These are phyloP conservation scores for Ibidorhyncha struthersii DNA, from an alignment of 2,113 vertebrate genomes.

Conservation along the genomic window DNA sequence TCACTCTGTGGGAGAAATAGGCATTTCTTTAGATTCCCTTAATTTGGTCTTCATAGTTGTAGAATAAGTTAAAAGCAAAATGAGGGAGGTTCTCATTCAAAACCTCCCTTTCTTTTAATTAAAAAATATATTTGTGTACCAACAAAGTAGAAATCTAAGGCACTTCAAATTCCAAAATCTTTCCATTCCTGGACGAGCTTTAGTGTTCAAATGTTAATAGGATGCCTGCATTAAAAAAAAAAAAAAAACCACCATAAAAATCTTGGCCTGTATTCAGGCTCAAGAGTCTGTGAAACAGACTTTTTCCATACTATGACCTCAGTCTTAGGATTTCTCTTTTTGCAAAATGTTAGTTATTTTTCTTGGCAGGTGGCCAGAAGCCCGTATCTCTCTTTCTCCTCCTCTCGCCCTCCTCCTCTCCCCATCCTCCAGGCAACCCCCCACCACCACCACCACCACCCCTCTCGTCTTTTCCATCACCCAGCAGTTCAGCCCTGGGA, in stretches of 20 bases:
- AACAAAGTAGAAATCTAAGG: conserved; percentile 42
- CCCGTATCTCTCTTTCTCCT: conserved; percentile 43
- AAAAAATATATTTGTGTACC: conserved; percentile 24
- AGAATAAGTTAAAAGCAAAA: conserved; percentile 43
- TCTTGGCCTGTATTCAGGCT: conserved; percentile 63
- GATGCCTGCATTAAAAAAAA: conserved; percentile 33
- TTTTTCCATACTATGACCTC: conserved; percentile 79
- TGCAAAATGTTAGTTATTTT: conserved; percentile 75
- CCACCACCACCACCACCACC: neutral
- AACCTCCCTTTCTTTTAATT: conserved; percentile 34
- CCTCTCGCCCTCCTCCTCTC: neutral
- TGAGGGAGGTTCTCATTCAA: conserved; percentile 18
- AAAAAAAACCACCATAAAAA: neutral
- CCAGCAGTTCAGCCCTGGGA: neutral
- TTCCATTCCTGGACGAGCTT: conserved; percentile 69
- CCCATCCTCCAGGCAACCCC: neutral
- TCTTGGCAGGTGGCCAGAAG: conserved; percentile 65
- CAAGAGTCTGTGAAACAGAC: conserved; percentile 75
- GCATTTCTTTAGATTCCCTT: conserved; percentile 33
- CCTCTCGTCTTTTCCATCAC: neutral
- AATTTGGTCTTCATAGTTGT: conserved; percentile 42
- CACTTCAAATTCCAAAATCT: conserved; percentile 67
- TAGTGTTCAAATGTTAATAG: conserved; percentile 69
- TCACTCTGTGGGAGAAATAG: conserved; percentile 29
- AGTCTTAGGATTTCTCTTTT: conserved; percentile 69